Evolutionary conservation across 1,140 invertebrate species (phyloP), one percentile per base, ranked within the genome.

Genomic region (Diachasmimorpha longicaudata): DNA sequence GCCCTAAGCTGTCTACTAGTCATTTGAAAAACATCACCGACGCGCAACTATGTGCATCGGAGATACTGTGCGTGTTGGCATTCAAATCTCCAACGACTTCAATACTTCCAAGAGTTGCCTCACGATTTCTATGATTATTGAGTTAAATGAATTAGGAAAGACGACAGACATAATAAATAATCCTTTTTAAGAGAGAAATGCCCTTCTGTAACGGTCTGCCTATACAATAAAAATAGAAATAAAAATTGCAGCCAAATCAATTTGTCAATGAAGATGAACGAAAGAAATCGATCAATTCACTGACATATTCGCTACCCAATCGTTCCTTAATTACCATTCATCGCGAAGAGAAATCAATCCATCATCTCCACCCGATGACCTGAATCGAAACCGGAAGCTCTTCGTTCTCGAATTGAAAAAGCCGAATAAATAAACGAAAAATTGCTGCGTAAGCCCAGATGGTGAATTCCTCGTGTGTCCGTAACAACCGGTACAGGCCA

Each of bases 71-170:
- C 70, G 72, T 82, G 81, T 79, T 46, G 78, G 80, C 82, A 80
- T 84, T 83, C 71, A 81, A 81, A 76, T 84, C 82, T 79, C 81
- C 77, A 21, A 75, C 10, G 74, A 75, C 63, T 70, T 70, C 52
- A 25, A 55, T 75, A 37, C 46, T 16, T 21, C 31, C 31, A 31
- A 31, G 31, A 31, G 2, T 31, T 31, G 31, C 6, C 31, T 31
- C 31, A 6, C 2, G 31, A 31, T 31, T 31, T 31, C 6, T 31
- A 31, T 6, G 31, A 31, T 31, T 31, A n/a, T n/a, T n/a, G n/a
- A n/a, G n/a, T n/a, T n/a, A n/a, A n/a, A n/a, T n/a, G n/a, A n/a
- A n/a, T n/a, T n/a, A n/a, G n/a, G n/a, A n/a, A n/a, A n/a, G n/a
- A n/a, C n/a, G n/a, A n/a, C n/a, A n/a, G n/a, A n/a, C n/a, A n/a